phyloP scores from a whole-genome alignment of 2,797 vertebrate genomes.

The Allobates femoralis region DNA sequence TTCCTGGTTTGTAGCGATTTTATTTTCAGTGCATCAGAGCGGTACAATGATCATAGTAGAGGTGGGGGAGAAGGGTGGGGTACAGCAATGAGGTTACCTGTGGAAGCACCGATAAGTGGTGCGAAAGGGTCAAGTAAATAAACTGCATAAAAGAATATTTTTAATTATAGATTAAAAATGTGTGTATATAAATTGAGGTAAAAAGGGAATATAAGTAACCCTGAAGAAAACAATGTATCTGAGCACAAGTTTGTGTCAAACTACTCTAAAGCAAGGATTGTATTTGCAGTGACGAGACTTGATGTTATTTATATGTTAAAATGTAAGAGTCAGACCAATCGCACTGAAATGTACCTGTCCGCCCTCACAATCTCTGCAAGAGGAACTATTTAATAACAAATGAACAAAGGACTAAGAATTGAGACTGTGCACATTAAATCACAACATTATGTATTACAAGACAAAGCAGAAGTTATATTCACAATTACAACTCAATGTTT shows the following conservation, averaged over 20 bases:
- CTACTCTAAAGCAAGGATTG: constrained; percentile 13
- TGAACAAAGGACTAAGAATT: background rate
- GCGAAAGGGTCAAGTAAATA: too few species aligned
- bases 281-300: constrained; percentile 42
- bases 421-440: constrained; percentile 26
- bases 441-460: background rate
- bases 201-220: background rate
- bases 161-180: background rate
- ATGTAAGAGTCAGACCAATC: constrained; percentile 28
- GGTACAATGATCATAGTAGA: too few species aligned
- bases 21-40: too few species aligned
- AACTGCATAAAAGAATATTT: background rate
- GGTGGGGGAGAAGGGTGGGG: too few species aligned
- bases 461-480: constrained; percentile 17
- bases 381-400: constrained; percentile 50
- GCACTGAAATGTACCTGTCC: constrained; percentile 43
- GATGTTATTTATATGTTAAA: constrained; percentile 50
- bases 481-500: background rate
- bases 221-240: too few species aligned
- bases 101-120: too few species aligned
- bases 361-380: constrained; percentile 50
- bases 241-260: too few species aligned
- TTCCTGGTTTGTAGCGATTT: too few species aligned
- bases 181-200: background rate
- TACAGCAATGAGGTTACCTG: too few species aligned